Base-by-base conservation (phyloP, 2,797 vertebrate genomes). In the Cetoscarus ocellatus region DNA sequence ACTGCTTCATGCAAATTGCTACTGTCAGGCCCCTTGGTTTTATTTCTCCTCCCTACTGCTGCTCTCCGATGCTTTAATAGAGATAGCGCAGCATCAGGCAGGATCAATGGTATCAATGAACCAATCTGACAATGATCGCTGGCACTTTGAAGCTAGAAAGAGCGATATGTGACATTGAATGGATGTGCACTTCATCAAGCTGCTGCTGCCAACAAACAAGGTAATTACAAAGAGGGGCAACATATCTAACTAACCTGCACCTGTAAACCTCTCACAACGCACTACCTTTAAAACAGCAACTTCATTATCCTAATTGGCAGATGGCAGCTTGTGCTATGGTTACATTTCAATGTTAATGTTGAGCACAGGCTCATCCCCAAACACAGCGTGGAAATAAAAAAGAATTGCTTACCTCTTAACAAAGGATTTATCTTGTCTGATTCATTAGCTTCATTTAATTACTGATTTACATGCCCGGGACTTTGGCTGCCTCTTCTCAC, bases 1-100 rank as follows among this genome's bases (percentile, higher is more conserved):
- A 87, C 74, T 73, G 82, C 77, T 74, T 91, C 83, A 94, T 91
- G 91, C 89, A 93, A 92, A 93, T 90, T 87, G 83, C 81, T 85
- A 77, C 82, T 83, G 88, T 85, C 88, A 90, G 86, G 81, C 83
- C 77, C 63, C 67, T 47, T 80, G 82, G 79, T 88, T 91, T 91
- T 79, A 86, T 88, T 84, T 80, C 82, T 70, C 35, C 61, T 81
- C 74, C 79, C 72, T 38, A 71, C 61, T 17, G 35, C 67, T 65
- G 77, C 80, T 86, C 54, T 73, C 67, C 47, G 10, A 55, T 40
- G 61, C 65, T 77, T 87, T 82, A 88, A 86, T 82, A 66, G 80
- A 82, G 81, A 78, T 59, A 43, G 70, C 62, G 60, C 74, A 17
- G 63, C 69, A 67, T 75, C 81, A 67, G 77, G 70, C 78, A 45